phyloP scores from a whole-genome alignment of 2,888 invertebrate species.

The Camponotus fellah region DNA sequence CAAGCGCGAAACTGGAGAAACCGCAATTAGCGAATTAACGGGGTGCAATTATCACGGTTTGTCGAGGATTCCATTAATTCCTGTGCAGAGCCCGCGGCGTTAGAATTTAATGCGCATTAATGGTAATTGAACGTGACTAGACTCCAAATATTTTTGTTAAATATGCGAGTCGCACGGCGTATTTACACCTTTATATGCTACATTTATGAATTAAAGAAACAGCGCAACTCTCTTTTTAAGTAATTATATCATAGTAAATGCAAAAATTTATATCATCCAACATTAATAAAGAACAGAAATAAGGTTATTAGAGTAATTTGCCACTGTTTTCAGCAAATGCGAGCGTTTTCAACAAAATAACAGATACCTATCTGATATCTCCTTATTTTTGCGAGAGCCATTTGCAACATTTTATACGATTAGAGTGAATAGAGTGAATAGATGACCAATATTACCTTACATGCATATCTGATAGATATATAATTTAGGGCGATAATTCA shows the following conservation, averaged over 20 bases:
- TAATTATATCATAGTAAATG: not conserved
- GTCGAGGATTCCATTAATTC: slow-evolving; percentile 39
- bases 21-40: slow-evolving; percentile 59
- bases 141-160: slow-evolving; percentile 44
- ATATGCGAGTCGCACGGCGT: not conserved
- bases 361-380: not conserved
- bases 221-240: not conserved
- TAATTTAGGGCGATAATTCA: slow-evolving; percentile 21
- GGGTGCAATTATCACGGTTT: slow-evolving; percentile 42
- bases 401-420: not conserved
- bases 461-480: not conserved
- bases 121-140: slow-evolving; percentile 43
- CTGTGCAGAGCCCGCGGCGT: not conserved
- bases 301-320: not conserved
- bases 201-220: not conserved
- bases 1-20: slow-evolving; percentile 46
- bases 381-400: not conserved
- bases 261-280: not conserved
- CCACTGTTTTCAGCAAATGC: not conserved
- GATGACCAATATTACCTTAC: not conserved
- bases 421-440: not conserved
- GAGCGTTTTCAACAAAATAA: not conserved
- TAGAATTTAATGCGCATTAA: slow-evolving; percentile 39
- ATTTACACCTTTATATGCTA: not conserved
- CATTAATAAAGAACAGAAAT: not conserved